Conservation (phyloP, 2,113 vertebrate species). For the Anoura caudifer region DNA sequence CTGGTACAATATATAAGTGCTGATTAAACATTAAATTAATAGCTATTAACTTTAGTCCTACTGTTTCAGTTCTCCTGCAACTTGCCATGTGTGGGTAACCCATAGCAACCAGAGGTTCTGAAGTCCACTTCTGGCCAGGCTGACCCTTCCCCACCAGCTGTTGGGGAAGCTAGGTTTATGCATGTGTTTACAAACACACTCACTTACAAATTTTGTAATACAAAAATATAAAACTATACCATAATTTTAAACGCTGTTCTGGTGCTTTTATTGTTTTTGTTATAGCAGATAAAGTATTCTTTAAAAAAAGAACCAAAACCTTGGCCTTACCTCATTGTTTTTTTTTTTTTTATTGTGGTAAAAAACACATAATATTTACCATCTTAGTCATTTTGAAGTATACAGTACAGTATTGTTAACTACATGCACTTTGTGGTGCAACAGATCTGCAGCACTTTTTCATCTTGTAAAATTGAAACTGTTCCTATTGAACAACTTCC, state of each 20-base stretch:
- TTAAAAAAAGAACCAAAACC: not conserved
- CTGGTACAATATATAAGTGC: not conserved
- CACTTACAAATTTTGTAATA: not conserved
- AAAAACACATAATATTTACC: not conserved
- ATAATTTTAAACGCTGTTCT: not conserved
- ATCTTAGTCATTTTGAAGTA: not conserved
- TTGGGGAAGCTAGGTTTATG: not conserved
- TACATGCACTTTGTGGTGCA: not conserved
- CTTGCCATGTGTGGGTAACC: not conserved
- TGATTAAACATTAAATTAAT: not conserved
- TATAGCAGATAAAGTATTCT: not conserved
- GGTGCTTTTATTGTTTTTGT: not conserved
- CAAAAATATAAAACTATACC: not conserved
- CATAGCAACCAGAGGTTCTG: not conserved
- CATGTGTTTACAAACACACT: not conserved
- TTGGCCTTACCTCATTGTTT: not conserved
- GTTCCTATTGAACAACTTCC: not conserved
- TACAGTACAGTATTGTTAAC: not conserved
- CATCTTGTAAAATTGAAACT: not conserved
- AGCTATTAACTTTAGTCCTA: not conserved
- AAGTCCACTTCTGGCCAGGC: not conserved
- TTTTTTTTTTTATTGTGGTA: not conserved
- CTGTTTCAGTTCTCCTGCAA: not conserved
- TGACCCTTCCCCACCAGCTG: not conserved
- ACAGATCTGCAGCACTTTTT: not conserved